phyloP scores from a whole-genome alignment of 2,888 invertebrate genomes.

The Seira musarum region DNA sequence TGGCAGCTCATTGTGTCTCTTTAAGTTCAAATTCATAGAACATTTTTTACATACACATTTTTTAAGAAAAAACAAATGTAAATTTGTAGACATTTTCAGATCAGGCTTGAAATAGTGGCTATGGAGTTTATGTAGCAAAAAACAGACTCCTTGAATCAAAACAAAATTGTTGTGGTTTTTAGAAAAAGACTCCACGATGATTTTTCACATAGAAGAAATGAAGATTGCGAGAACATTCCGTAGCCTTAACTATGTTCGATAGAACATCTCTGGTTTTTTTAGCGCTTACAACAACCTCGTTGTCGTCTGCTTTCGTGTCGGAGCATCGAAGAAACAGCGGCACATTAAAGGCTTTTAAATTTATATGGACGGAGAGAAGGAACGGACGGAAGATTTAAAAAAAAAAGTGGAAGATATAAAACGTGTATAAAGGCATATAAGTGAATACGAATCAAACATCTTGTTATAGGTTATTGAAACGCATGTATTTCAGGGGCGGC shows the following conservation, averaged over 20 bases:
- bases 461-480: constrained; percentile 56
- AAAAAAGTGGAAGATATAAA: constrained; percentile 8
- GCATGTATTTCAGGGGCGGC: constrained; percentile 66
- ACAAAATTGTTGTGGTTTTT: background rate
- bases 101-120: background rate
- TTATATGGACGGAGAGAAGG: background rate
- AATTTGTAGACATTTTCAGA: background rate
- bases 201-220: constrained; percentile 22
- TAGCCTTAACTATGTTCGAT: background rate
- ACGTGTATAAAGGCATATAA: constrained; percentile 7
- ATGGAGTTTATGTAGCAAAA: background rate
- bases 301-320: constrained; percentile 40
- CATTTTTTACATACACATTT: too few relatives aligned
- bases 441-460: constrained; percentile 21
- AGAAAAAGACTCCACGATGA: too few relatives aligned
- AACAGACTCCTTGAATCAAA: too few relatives aligned
- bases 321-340: constrained; percentile 55
- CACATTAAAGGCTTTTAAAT: constrained; percentile 34
- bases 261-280: constrained; percentile 47
- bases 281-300: constrained; percentile 20
- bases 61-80: background rate
- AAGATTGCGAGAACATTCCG: constrained; percentile 24
- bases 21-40: too few relatives aligned
- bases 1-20: constrained; percentile 30
- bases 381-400: background rate